Base-by-base conservation (phyloP, 2,797 vertebrate genomes). In the Paguma larvata region DNA sequence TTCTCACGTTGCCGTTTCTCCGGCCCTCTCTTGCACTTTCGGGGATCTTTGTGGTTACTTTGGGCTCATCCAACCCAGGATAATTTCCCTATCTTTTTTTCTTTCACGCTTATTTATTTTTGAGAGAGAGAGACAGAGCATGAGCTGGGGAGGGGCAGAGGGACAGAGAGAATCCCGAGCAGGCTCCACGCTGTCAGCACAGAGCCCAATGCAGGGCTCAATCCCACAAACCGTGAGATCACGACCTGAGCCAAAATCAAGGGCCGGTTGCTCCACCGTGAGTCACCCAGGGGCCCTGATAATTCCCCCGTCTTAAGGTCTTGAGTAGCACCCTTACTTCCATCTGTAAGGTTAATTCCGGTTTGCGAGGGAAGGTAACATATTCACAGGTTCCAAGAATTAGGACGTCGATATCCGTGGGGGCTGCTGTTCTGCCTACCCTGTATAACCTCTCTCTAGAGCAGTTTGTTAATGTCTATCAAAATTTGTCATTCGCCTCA, bases 401-500 rank as follows among this genome's bases (percentile, higher is more conserved):
- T 79, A 59, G 34, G 23, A 48, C 3, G 9, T 44, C 19, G 44
- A 27, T 46, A 30, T 68, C 46, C 79, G 65, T 72, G 38, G 53
- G 41, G 30, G 59, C 30, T 32, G 77, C 56, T 90, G 46, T 78
- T 87, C n/a, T 93, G 70, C 11, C 56, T 34, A 70, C 6, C 44
- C 84, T 0, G 18, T 44, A 44, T 48, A 72, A 67, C 53, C 38
- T 87, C 38, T 90, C 46, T 65, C 41, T 53, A 86, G 30, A 93
- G 16, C 41, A 72, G 38, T 83, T 65, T 87, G 18, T 79, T 89
- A 84, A 73, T 80, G 41, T 79, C n/a, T 79, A 56, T 87, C 27
- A 96, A 79, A 88, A 75, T 1, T 30, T 95, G 91, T 84, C 41
- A 95, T 73, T 90, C 73, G 70, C 41, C 38, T 86, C 34, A 89